Evolutionary conservation across 2,113 vertebrate genomes (phyloP).

Genomic region (Leiothrix lutea): DNA sequence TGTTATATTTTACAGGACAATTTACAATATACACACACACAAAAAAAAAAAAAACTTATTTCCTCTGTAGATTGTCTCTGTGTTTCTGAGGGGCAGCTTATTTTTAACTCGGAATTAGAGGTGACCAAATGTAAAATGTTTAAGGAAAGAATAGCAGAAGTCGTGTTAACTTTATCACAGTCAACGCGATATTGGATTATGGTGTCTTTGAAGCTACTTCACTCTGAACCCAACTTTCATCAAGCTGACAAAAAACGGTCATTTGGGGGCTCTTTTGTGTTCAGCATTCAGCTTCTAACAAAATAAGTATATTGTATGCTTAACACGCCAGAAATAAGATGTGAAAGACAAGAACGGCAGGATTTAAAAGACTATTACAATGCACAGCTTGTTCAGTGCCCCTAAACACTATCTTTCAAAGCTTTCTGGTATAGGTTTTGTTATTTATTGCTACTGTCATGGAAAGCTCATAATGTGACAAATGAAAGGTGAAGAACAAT

Average conservation of each 20-base stretch:
- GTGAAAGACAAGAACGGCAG: constrained; percentile 59
- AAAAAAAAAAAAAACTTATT: constrained; percentile 42
- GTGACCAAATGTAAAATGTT: constrained; percentile 47
- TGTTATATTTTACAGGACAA: constrained; percentile 80
- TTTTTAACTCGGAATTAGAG: constrained; percentile 76
- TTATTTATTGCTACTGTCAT: constrained; percentile 70
- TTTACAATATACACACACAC: constrained; percentile 74
- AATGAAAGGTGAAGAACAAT: constrained; percentile 71
- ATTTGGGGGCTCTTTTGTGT: constrained; percentile 59
- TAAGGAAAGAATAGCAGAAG: constrained; percentile 57
- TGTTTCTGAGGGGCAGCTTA: constrained; percentile 70
- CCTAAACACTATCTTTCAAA: constrained; percentile 61
- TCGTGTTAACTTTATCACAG: constrained; percentile 28
- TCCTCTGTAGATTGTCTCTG: constrained; percentile 79
- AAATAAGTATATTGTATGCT: constrained; percentile 68
- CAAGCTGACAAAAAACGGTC: constrained; percentile 50
- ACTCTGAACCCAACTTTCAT: constrained; percentile 49
- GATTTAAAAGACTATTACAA: constrained; percentile 61
- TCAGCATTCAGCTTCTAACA: constrained; percentile 57
- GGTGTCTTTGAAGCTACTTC: constrained; percentile 24
- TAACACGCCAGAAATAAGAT: constrained; percentile 63
- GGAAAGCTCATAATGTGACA: constrained; percentile 62
- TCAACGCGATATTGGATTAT: not conserved
- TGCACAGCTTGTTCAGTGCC: constrained; percentile 64
- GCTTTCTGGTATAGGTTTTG: constrained; percentile 50